Conservation (phyloP, 2,797 vertebrate genomes). For the Tangara arthus region DNA sequence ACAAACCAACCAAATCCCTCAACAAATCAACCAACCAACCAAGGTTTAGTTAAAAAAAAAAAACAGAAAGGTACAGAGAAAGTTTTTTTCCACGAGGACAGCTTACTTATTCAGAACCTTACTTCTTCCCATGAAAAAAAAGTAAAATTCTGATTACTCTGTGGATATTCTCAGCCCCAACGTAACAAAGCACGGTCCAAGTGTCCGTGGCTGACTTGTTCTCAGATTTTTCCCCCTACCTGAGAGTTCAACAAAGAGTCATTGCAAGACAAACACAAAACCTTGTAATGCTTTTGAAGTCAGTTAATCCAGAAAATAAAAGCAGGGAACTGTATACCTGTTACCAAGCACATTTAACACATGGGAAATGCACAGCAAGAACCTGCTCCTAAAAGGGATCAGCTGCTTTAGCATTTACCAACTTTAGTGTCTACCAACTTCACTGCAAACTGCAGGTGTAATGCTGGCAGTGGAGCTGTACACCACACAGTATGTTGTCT, state of each 20-base stretch:
- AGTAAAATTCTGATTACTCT: not conserved
- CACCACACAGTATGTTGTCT: not conserved
- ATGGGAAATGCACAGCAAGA: not conserved
- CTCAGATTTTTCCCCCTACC: not conserved
- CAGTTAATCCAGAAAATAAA: not conserved
- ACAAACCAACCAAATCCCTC: not conserved
- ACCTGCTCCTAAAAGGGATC: not conserved
- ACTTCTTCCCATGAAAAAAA: not conserved
- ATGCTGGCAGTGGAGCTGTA: not conserved
- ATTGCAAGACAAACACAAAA: not conserved
- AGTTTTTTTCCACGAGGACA: not conserved
- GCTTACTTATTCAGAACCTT: not conserved
- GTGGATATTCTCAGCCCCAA: not conserved
- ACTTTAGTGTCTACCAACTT: not conserved
- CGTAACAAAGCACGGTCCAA: not conserved
- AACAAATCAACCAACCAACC: not conserved
- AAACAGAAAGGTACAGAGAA: not conserved
- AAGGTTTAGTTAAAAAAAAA: not conserved
- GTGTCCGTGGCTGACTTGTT: not conserved
- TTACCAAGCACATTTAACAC: not conserved
- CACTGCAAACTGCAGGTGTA: not conserved
- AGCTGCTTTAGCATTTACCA: not conserved
- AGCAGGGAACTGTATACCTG: not conserved
- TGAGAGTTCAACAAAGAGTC: not conserved
- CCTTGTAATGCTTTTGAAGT: not conserved